phyloP scores from a whole-genome alignment of 2,888 invertebrate species.

The Podotricha telesiphe region DNA sequence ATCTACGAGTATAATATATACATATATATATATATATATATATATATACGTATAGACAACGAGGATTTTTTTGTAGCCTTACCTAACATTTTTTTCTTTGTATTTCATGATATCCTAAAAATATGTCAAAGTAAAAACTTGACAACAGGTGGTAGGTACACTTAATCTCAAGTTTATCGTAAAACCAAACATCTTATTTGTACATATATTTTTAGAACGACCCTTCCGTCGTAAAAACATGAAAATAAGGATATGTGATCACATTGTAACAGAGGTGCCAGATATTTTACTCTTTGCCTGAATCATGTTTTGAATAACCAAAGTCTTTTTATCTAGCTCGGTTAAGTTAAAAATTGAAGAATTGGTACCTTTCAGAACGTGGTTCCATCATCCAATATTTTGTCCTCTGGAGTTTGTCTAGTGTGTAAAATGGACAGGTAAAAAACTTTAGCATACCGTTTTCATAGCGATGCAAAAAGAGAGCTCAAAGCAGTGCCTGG shows the following conservation, averaged over 20 bases:
- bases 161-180: constrained; percentile 1
- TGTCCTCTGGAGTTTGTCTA: no score
- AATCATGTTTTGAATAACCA: constrained; percentile 8
- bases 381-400: no score
- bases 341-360: not conserved
- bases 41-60: no score
- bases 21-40: no score
- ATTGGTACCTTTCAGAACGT: not conserved
- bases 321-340: not conserved
- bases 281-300: constrained; percentile 41
- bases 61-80: no score
- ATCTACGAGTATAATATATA: no score
- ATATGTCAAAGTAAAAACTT: not conserved
- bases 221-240: constrained; percentile 28
- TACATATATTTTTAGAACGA: constrained; percentile 22
- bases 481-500: no score
- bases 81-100: not conserved
- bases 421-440: no score
- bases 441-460: no score
- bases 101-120: not conserved
- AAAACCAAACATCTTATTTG: constrained; percentile 20
- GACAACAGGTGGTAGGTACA: not conserved
- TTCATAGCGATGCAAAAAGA: no score
- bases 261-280: constrained; percentile 36
- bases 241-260: constrained; percentile 37